Percentiles rank a stretch among this genome's conserved stretches.
Evolutionary conservation across 2,888 invertebrate genomes (phyloP).

Genomic region (Andrena trimmerana): DNA sequence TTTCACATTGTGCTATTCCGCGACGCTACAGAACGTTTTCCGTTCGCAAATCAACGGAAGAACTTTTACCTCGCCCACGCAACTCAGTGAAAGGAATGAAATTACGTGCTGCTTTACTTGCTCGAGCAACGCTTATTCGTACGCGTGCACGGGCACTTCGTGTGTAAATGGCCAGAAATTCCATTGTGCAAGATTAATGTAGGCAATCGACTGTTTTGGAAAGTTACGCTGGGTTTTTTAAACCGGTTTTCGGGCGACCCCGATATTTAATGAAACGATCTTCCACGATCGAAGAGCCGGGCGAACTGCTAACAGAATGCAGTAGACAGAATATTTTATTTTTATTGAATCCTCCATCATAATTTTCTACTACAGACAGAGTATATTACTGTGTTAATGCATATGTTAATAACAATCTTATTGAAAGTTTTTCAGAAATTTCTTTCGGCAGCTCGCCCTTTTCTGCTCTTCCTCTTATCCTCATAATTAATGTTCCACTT

Average conservation of each 20-base stretch:
- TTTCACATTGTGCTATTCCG: constrained; percentile 24
- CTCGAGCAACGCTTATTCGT: neutral
- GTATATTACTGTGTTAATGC: too few species aligned
- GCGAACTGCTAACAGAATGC: neutral
- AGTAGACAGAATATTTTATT: neutral
- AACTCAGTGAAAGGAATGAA: constrained; percentile 33
- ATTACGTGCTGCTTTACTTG: constrained; percentile 17
- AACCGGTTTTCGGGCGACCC: constrained; percentile 35
- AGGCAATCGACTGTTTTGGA: neutral
- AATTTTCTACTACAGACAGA: neutral
- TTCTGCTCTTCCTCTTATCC: neutral
- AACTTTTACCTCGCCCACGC: constrained; percentile 56
- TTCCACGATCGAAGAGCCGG: neutral
- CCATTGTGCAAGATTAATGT: constrained; percentile 13
- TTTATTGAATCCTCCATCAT: neutral
- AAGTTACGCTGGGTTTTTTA: neutral
- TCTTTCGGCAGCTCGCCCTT: neutral
- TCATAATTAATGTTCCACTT: too few species aligned
- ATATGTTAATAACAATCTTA: neutral
- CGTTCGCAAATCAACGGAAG: constrained; percentile 27
- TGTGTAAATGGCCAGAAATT: neutral
- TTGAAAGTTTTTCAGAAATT: neutral
- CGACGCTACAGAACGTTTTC: constrained; percentile 24
- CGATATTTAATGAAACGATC: neutral
- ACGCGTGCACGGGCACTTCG: too few species aligned